Percentiles rank a stretch among this genome's conserved stretches.
These are phyloP conservation scores for Pempheris klunzingeri DNA, from an alignment of 2,797 vertebrate species.

Conservation along the genomic window DNA sequence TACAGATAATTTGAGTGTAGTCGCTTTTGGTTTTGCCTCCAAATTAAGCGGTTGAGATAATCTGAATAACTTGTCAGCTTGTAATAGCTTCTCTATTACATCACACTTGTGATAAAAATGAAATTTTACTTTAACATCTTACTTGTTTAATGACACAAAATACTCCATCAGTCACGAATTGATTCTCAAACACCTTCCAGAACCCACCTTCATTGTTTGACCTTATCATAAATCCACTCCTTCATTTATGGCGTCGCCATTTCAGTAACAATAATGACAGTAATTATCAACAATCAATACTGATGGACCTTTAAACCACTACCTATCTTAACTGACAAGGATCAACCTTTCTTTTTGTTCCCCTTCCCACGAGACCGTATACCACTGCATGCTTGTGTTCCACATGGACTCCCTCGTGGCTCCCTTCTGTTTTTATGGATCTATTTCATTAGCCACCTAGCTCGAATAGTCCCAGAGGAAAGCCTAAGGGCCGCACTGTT, in stretches of 20 bases:
- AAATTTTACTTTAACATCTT: background rate
- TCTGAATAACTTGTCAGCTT: background rate
- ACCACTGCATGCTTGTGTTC: slow-evolving; percentile 38
- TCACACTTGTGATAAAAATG: too few species aligned
- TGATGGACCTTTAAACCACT: slow-evolving; percentile 30
- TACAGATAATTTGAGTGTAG: background rate
- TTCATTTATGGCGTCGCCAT: slow-evolving; percentile 20
- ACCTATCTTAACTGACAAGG: slow-evolving; percentile 33
- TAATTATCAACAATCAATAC: slow-evolving; percentile 61
- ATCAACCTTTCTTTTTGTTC: slow-evolving; percentile 35
- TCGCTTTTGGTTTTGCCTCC: background rate
- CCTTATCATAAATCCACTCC: background rate
- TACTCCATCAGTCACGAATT: background rate
- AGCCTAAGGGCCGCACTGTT: slow-evolving; percentile 70
- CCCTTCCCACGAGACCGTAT: slow-evolving; percentile 45
- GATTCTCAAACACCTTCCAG: background rate
- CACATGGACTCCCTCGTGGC: slow-evolving; percentile 40
- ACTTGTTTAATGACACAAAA: background rate
- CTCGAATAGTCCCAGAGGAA: slow-evolving; percentile 75
- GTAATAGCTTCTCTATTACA: too few species aligned
- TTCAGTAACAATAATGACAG: slow-evolving; percentile 34
- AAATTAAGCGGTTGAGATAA: background rate
- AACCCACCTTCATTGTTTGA: background rate
- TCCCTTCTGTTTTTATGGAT: slow-evolving; percentile 59
- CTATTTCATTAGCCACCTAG: slow-evolving; percentile 80